Evolutionary conservation across 2,113 vertebrate genomes (phyloP), one percentile per base, ranked within the genome.

Genomic region (Paradoxurus hermaphroditus): DNA sequence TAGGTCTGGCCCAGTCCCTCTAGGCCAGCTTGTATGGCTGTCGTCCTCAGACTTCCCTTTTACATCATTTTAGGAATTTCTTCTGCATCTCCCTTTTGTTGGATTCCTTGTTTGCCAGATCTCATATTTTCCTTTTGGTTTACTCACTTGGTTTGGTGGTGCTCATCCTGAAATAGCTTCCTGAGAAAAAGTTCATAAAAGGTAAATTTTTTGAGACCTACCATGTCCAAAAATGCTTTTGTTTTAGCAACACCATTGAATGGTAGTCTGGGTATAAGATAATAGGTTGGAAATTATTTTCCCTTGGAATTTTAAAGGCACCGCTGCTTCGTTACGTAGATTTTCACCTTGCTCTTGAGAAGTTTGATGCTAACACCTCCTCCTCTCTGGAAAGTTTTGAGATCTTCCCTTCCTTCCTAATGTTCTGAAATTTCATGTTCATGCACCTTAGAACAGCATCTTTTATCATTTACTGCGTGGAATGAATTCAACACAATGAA

Each of bases 251-350:
- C 82, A 93, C 23, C 67, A 14, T 94, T 81, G 44, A 51, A 82
- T 96, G 49, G 44, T 34, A 83, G 16, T 72, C 62, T 94, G 46
- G 72, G 34, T 87, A 79, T 79, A 59, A 34, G 83, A 46, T 77
- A 93, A 63, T 67, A 90, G n/a, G 34, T 90, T 94, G 88, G 59
- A 94, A 94, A 89, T 95, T 70, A 73, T 56, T 75, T 97, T 91
- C 39, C 29, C 67, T 86, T 7, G n/a, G 79, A 89, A 67, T 91
- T 95, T 67, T 82, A 83, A 92, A 82, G 29, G 21, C 39, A 34
- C 73, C 49, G 36, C 62, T 81, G 72, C 34, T 87, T 79, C 73
- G 31, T 81, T 29, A 5, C 67, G n/a, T 88, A 75, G 41, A 19
- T 91, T 65, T 75, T 51, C 12, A 65, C 12, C 14, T 9, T 56